phyloP scores from a whole-genome alignment of 2,888 invertebrate species.

The Lathronympha strigana region DNA sequence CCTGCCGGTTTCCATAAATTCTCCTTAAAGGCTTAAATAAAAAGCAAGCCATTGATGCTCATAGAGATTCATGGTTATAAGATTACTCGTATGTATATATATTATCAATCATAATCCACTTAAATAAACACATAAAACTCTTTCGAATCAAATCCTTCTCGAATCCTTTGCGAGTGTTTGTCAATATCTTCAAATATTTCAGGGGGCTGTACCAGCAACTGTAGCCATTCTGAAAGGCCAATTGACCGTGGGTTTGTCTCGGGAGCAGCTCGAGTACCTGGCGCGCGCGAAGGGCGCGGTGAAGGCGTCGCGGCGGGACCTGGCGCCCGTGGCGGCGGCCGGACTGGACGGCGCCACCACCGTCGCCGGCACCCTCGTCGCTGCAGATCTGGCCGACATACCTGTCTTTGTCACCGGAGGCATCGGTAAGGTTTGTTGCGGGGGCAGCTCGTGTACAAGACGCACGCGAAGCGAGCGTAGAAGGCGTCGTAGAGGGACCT shows the following conservation, averaged over 20 bases:
- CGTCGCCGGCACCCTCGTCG: slow-evolving; percentile 96
- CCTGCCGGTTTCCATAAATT: too few species aligned
- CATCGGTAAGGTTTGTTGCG: slow-evolving; percentile 68
- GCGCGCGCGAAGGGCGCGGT: slow-evolving; percentile 84
- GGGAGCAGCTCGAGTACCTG: slow-evolving; percentile 86
- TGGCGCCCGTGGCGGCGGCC: slow-evolving; percentile 89
- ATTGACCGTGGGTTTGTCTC: slow-evolving; percentile 90
- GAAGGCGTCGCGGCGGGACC: slow-evolving; percentile 95
- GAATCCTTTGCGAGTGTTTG: too few species aligned
- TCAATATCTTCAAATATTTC: slow-evolving; percentile 13
- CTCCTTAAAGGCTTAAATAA: too few species aligned
- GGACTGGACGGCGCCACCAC: slow-evolving; percentile 95
- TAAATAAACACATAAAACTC: too few species aligned
- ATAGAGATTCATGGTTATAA: too few species aligned
- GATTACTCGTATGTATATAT: too few species aligned
- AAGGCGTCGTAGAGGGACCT: too few species aligned
- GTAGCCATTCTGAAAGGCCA: slow-evolving; percentile 94
- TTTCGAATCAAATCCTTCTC: too few species aligned
- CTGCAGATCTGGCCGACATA: slow-evolving; percentile 92
- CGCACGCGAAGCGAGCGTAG: too few species aligned
- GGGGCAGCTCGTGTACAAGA: too few species aligned
- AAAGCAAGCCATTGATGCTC: too few species aligned
- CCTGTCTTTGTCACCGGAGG: slow-evolving; percentile 97
- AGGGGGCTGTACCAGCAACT: slow-evolving; percentile 96
- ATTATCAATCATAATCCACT: too few species aligned